Evolutionary conservation across 2,113 vertebrate species (phyloP), one percentile per base, ranked within the genome.

Genomic region (Pterocles gutturalis): DNA sequence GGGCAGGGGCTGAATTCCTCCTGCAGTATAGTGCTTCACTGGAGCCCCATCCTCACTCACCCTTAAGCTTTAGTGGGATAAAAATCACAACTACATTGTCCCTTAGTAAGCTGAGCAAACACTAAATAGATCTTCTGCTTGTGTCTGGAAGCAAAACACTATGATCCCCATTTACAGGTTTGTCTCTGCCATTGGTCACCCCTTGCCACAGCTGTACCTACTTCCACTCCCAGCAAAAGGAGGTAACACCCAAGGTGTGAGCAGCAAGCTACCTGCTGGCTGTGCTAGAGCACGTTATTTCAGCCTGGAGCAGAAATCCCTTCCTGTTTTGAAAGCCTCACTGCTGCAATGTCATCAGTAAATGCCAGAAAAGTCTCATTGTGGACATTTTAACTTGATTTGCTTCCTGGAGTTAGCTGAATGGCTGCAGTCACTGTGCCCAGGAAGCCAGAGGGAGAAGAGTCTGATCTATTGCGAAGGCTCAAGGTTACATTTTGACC

Each of bases 41-140:
- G 22, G 43, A 62, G 43, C 43, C n/a, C 26, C 25, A 36, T 53
- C 25, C 31, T 70, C 1, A 0, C 41, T 79, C 1, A 0, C 21
- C 29, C 12, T 76, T 29, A 46, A 55, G 29, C 33, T 75, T 87
- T 24, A 69, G 43, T 49, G 34, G 34, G 57, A 51, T 58, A 34
- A 90, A 84, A 89, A 51, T 33, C 48, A 43, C 43, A 60, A 33
- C 13, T 34, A 31, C 33, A 18, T 17, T 36, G 45, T 46, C 33
- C 76, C 73, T 24, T 28, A 77, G 29, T 10, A 70, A 89, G 38
- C 22, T 76, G 70, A 87, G n/a, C 16, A 51, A 71, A 84, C 5
- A 5, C 19, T 49, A 58, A 57, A 46, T 9, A 64, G 8, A 8
- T 61, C 16, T 57, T 95, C 67, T 49, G 24, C 19, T 60, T 66